Base-by-base conservation (phyloP, 2,113 vertebrate genomes). In the Loxodonta africana region DNA sequence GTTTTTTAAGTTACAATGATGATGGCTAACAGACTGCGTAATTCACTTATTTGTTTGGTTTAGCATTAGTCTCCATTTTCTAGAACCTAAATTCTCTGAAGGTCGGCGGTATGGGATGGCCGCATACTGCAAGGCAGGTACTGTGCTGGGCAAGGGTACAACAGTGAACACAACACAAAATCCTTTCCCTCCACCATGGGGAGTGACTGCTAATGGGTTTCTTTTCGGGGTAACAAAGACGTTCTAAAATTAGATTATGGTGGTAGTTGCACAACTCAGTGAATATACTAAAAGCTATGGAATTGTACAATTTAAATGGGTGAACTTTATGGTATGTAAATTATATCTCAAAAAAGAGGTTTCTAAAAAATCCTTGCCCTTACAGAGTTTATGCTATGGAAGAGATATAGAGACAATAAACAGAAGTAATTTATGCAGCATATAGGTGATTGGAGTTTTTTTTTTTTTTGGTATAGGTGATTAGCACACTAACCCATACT, bases 1-100 rank as follows among this genome's bases (percentile, higher is more conserved):
- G 1, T 57, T 57, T 57, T 57, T 57, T 57, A 57, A 51, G 65
- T 90, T 92, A 65, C 67, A 95, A 91, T 88, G 76, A 76, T 90
- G 83, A 71, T 76, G 57, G 63, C 18, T 76, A 78, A 65, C 76
- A 12, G 57, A 78, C 78, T 73, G 51, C 77, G 44, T 74, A 67
- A 65, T 95, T 96, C 51, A 37, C 87, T 62, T 88, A 88, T 63
- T 83, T 94, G 18, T 92, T 63, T 91, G 60, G 26, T 53, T 94
- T 41, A 33, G 67, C 30, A 67, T n/a, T 44, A 44, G 33, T 33
- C 87, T 74, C 65, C 71, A 46, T 41, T 90, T 97, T 95, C 96
- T 94, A 86, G 62, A 91, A 73, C 63, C 71, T 51, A 41, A 76
- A 71, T 63, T 82, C 44, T 46, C 71, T 81, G 85, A 73, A 28